A percentile compares a stretch with the other conserved stretches of the same genome.
Conservation (phyloP, 2,888 invertebrate species). For the Lasioglossum morio region DNA sequence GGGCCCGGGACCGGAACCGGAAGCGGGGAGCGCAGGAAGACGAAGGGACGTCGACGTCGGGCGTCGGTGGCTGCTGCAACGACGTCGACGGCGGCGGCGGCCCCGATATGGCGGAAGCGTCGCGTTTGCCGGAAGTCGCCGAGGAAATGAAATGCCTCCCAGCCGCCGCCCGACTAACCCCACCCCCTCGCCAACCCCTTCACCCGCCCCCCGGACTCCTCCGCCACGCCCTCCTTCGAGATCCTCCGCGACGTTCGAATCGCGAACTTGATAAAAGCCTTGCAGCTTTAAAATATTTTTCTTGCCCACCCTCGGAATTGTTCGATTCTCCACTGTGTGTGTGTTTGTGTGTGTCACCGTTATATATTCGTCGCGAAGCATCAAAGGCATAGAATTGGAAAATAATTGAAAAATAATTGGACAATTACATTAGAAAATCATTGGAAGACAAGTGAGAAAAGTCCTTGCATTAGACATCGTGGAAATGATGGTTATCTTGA, state of each 20-base stretch:
- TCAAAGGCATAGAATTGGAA: not conserved
- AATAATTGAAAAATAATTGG: too few species aligned
- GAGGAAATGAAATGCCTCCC: slow-evolving; percentile 84
- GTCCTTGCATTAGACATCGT: too few species aligned
- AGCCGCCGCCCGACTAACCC: slow-evolving; percentile 70
- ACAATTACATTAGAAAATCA: too few species aligned
- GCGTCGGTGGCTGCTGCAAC: slow-evolving; percentile 63
- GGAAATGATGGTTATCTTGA: not conserved
- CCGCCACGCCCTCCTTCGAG: slow-evolving; percentile 45
- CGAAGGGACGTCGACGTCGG: slow-evolving; percentile 74
- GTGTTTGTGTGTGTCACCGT: too few species aligned
- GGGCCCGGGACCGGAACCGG: slow-evolving; percentile 78
- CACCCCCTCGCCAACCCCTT: slow-evolving; percentile 48
- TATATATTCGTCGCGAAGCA: not conserved
- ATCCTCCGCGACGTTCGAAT: slow-evolving; percentile 33
- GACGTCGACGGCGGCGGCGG: slow-evolving; percentile 70
- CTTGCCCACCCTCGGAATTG: not conserved
- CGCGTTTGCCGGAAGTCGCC: slow-evolving; percentile 84
- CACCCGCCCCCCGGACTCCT: slow-evolving; percentile 29
- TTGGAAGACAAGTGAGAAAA: too few species aligned
- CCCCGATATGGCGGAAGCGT: slow-evolving; percentile 83
- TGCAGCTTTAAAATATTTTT: not conserved
- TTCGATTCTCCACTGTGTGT: not conserved
- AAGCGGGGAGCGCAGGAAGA: slow-evolving; percentile 79
- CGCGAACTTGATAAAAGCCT: slow-evolving; percentile 18